Percentiles rank a stretch among this genome's conserved stretches.
These are phyloP conservation scores for Mesoclemmys tuberculata DNA, from an alignment of 2,113 vertebrate species.

Conservation along the genomic window DNA sequence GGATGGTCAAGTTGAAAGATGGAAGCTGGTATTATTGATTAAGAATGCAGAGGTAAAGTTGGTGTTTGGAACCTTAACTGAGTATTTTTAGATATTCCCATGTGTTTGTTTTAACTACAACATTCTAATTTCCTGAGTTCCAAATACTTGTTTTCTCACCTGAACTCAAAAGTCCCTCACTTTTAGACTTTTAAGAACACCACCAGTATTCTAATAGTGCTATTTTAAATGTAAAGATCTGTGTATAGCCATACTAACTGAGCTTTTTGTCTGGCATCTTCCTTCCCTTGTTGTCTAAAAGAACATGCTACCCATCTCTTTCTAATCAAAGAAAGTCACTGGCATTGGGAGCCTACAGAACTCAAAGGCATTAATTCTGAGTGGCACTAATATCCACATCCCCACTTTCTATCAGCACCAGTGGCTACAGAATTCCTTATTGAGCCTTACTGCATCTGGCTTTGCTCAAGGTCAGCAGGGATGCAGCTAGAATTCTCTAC, in stretches of 20 bases:
- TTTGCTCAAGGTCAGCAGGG: neutral
- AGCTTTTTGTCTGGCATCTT: neutral
- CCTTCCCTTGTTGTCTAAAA: neutral
- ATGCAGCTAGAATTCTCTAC: neutral
- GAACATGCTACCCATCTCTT: neutral
- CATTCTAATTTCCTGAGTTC: slow-evolving; percentile 7
- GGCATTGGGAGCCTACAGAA: neutral
- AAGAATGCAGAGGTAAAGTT: neutral
- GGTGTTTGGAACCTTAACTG: neutral
- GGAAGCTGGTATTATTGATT: neutral
- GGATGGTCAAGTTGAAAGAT: neutral
- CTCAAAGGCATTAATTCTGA: neutral
- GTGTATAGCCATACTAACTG: slow-evolving; percentile 40
- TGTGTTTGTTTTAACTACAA: neutral
- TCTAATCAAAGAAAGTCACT: neutral
- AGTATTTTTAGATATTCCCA: neutral
- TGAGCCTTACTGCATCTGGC: neutral
- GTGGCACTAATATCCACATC: neutral
- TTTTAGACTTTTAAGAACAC: neutral
- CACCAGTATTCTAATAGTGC: neutral
- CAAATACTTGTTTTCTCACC: neutral
- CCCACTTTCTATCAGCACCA: neutral
- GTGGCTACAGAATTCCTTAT: neutral
- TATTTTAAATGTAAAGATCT: neutral
- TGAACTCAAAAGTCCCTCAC: neutral